Evolutionary conservation across 2,797 vertebrate species (phyloP).

Genomic region (Chelmon rostratus): DNA sequence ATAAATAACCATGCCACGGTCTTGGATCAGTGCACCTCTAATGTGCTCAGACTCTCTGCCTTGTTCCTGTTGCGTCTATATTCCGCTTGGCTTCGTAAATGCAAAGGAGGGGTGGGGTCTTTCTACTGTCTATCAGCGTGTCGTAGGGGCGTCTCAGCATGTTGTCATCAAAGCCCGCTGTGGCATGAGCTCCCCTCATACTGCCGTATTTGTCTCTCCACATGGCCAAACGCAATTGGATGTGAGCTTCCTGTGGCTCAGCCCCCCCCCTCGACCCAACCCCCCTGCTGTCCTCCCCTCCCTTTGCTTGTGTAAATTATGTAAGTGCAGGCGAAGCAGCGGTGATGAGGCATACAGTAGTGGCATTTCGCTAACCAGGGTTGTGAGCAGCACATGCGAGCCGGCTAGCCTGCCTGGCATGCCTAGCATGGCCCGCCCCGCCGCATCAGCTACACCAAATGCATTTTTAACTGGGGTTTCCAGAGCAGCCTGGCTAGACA

Average conservation of each 20-base stretch:
- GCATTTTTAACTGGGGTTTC: conserved; percentile 83
- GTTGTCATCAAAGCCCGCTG: conserved; percentile 80
- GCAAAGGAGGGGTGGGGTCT: conserved; percentile 66
- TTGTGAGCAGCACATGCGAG: conserved; percentile 41
- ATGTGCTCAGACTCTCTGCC: conserved; percentile 78
- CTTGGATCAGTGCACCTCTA: conserved; percentile 81
- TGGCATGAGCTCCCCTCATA: conserved; percentile 67
- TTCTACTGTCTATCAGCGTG: conserved; percentile 73
- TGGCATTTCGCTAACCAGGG: conserved; percentile 72
- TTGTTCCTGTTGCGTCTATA: conserved; percentile 76
- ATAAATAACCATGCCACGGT: conserved; percentile 84
- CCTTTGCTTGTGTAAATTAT: conserved; percentile 84
- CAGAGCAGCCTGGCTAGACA: conserved; percentile 76
- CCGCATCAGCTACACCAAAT: conserved; percentile 68
- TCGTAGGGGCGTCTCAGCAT: conserved; percentile 74
- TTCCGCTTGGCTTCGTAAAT: conserved; percentile 72
- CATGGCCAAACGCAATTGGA: conserved; percentile 79
- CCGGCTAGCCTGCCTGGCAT: conserved; percentile 36
- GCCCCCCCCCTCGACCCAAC: not conserved
- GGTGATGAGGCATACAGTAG: conserved; percentile 70
- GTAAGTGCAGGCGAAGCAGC: conserved; percentile 76
- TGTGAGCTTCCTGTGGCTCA: conserved; percentile 66
- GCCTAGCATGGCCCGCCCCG: conserved; percentile 33
- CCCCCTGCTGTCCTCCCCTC: conserved; percentile 47
- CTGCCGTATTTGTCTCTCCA: conserved; percentile 73